Evolutionary conservation across 2,888 invertebrate species (phyloP), one percentile per base, ranked within the genome.

Genomic region (Endomychus coccineus): DNA sequence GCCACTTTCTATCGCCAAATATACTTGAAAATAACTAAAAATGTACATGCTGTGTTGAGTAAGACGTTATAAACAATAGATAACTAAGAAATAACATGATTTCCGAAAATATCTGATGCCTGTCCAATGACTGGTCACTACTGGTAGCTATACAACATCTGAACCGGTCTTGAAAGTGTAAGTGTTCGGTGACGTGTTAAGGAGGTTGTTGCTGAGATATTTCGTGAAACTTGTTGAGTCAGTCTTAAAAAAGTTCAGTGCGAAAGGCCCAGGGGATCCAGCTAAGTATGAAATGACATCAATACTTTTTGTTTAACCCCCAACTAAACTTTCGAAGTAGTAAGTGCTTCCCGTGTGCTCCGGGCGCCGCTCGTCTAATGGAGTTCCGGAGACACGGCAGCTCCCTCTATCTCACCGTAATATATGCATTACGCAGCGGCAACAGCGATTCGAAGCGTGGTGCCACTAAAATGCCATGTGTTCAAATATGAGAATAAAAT

Each of bases 401-500:
- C 27, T 19, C 39, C 37, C n/a, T n/a, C n/a, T n/a, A n/a, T n/a
- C n/a, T n/a, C n/a, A 30, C 40, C 43, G 38, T 37, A 40, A 44
- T 19, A 36, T 45, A 44, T 45, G 48, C 43, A 46, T 48, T 48
- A 46, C 40, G 42, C 37, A 12, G 15, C 15, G 21, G 6, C 6
- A 19, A 19, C 21, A n/a, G 21, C 6, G n/a, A 19, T 19, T n/a
- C n/a, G n/a, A n/a, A n/a, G n/a, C n/a, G n/a, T n/a, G 21, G 6
- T 7, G 21, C 24, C 29, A 16, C 21, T 34, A 45, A 43, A 46
- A 42, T 49, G 53, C 53, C 56, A 55, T 56, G 52, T 56, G 56
- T 55, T 52, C 51, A 46, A 48, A 52, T 50, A 52, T 46, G 48
- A 39, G 48, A 53, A 55, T 53, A 56, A 56, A 52, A 56, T 54